These are phyloP conservation scores for Operophtera brumata DNA, from an alignment of 2,888 invertebrate species.

Conservation along the genomic window DNA sequence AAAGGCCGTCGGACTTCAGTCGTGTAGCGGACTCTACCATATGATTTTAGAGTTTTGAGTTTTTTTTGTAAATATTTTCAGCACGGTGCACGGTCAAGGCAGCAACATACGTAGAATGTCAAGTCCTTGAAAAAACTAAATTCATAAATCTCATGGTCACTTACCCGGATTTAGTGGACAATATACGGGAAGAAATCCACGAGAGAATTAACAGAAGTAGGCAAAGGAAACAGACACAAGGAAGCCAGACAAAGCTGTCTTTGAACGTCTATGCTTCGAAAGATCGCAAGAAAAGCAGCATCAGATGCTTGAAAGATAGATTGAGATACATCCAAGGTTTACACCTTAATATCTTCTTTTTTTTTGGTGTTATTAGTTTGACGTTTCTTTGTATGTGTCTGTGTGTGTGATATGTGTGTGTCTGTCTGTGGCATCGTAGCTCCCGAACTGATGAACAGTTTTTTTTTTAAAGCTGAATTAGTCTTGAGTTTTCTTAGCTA, in stretches of 20 bases:
- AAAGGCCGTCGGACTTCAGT: no score
- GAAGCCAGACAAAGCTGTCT: conserved; percentile 42
- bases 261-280: conserved; percentile 73
- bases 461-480: no score
- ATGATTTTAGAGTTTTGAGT: no score
- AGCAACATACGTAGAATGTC: conserved; percentile 76
- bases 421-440: no score
- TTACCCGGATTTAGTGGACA: conserved; percentile 66
- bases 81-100: conserved; percentile 78
- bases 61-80: conserved; percentile 40
- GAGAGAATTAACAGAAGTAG: conserved; percentile 55
- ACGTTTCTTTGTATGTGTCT: no score
- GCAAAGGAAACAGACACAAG: conserved; percentile 46
- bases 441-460: no score
- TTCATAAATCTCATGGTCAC: conserved; percentile 73
- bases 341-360: neutral
- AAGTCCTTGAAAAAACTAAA: conserved; percentile 73
- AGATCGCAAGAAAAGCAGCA: conserved; percentile 69
- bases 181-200: conserved; percentile 57
- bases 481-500: no score
- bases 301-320: conserved; percentile 74
- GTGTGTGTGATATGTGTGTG: no score
- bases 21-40: no score
- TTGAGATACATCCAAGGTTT: conserved; percentile 69
- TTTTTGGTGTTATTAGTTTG: no score